These are phyloP conservation scores for Xylocopa sonorina DNA, from an alignment of 1,140 invertebrate genomes.

Conservation along the genomic window DNA sequence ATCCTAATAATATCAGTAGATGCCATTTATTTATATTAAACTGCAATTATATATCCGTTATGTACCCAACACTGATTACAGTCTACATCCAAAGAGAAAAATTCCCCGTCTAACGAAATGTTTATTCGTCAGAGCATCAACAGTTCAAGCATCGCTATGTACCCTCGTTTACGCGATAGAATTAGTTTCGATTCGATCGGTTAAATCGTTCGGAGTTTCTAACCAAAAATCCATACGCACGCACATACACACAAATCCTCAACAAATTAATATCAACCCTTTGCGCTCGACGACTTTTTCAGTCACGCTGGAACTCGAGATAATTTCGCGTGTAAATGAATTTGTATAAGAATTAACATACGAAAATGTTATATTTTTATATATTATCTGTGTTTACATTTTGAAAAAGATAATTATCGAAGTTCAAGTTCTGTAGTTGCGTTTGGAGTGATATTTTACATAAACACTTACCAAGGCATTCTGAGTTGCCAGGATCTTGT, in stretches of 20 bases:
- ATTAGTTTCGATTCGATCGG: slow-evolving; percentile 20
- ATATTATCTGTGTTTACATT: too few relatives aligned
- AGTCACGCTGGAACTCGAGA: too few relatives aligned
- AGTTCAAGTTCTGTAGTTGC: too few relatives aligned
- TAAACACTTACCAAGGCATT: too few relatives aligned
- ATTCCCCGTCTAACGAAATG: slow-evolving; percentile 49
- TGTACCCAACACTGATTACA: slow-evolving; percentile 59
- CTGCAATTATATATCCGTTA: not conserved
- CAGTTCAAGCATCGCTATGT: slow-evolving; percentile 59
- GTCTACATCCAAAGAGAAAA: slow-evolving; percentile 31
- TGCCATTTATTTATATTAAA: not conserved
- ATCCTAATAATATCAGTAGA: not conserved
- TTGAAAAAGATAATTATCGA: too few relatives aligned
- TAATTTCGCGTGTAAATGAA: too few relatives aligned
- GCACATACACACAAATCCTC: slow-evolving; percentile 28
- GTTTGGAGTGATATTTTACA: too few relatives aligned
- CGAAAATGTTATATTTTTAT: too few relatives aligned
- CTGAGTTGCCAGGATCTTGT: too few relatives aligned
- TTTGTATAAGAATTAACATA: too few relatives aligned
- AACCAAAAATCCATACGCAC: slow-evolving; percentile 30
- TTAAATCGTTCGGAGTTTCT: slow-evolving; percentile 38
- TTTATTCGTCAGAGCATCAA: slow-evolving; percentile 44
- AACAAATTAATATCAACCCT: not conserved
- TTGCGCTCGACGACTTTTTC: too few relatives aligned
- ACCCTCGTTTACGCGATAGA: not conserved